Evolutionary conservation across 2,888 invertebrate species (phyloP).

Genomic region (Allophyes oxyacanthae): DNA sequence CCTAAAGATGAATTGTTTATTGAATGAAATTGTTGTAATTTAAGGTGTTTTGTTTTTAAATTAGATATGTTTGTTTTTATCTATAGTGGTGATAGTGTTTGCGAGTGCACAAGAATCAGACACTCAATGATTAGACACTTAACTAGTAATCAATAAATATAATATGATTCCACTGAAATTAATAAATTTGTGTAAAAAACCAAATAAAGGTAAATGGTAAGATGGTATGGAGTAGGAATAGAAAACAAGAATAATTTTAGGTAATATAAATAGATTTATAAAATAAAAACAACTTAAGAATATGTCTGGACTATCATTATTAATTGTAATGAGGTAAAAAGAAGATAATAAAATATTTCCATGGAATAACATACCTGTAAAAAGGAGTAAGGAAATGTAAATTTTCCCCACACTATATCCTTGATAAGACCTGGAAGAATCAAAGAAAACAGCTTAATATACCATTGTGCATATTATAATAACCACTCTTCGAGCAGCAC

Average conservation of each 20-base stretch:
- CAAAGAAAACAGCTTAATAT: too few species aligned
- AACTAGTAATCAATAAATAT: too few species aligned
- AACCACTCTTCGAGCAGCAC: too few species aligned
- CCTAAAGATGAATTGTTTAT: slow-evolving; percentile 74
- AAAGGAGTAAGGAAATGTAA: slow-evolving; percentile 84
- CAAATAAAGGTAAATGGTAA: too few species aligned
- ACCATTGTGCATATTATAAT: too few species aligned
- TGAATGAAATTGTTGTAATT: slow-evolving; percentile 16
- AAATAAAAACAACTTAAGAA: background rate
- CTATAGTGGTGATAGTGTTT: too few species aligned
- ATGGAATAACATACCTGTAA: slow-evolving; percentile 72
- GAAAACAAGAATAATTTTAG: too few species aligned
- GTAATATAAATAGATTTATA: background rate
- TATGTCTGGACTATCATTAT: background rate
- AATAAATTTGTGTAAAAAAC: too few species aligned
- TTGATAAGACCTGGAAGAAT: slow-evolving; percentile 77
- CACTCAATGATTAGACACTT: too few species aligned
- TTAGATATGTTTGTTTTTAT: background rate
- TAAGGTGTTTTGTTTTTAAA: background rate
- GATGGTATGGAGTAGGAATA: too few species aligned
- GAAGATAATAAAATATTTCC: background rate
- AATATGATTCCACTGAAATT: too few species aligned
- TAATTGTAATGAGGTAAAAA: background rate
- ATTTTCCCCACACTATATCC: slow-evolving; percentile 83
- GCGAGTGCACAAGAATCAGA: too few species aligned